Conservation (phyloP, 2,888 invertebrate species). For the Protonemura montana region DNA sequence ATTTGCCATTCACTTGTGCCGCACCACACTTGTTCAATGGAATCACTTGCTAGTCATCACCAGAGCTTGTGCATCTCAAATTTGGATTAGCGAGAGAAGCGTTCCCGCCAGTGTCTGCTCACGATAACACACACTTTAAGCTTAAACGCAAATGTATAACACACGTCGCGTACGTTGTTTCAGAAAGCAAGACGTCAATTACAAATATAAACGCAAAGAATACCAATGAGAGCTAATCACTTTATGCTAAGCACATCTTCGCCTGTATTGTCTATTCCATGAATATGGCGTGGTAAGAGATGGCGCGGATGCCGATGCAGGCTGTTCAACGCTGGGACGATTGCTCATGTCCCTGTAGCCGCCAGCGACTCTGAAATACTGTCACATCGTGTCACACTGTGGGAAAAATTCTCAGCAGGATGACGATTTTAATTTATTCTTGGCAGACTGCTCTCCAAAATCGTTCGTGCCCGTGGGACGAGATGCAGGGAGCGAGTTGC, state of each 20-base stretch:
- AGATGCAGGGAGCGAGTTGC: background rate
- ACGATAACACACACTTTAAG: background rate
- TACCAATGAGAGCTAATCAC: slow-evolving; percentile 12
- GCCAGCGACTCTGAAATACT: background rate
- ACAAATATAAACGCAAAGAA: background rate
- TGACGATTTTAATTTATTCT: background rate
- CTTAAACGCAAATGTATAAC: background rate
- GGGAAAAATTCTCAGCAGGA: background rate
- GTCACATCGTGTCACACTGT: background rate
- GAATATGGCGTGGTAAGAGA: background rate
- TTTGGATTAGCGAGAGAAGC: background rate
- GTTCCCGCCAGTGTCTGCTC: background rate
- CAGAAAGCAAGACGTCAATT: background rate
- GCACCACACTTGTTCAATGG: background rate
- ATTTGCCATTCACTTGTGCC: background rate
- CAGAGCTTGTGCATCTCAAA: background rate
- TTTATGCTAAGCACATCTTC: slow-evolving; percentile 12
- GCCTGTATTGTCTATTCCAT: background rate
- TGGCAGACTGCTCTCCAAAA: background rate
- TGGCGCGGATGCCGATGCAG: background rate
- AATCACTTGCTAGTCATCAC: background rate
- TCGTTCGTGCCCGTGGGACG: background rate
- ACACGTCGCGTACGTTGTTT: background rate
- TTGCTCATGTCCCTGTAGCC: background rate
- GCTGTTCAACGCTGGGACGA: background rate